These are phyloP conservation scores for Mallateleia sp. DNA, from an alignment of 2,888 invertebrate species.

Conservation along the genomic window DNA sequence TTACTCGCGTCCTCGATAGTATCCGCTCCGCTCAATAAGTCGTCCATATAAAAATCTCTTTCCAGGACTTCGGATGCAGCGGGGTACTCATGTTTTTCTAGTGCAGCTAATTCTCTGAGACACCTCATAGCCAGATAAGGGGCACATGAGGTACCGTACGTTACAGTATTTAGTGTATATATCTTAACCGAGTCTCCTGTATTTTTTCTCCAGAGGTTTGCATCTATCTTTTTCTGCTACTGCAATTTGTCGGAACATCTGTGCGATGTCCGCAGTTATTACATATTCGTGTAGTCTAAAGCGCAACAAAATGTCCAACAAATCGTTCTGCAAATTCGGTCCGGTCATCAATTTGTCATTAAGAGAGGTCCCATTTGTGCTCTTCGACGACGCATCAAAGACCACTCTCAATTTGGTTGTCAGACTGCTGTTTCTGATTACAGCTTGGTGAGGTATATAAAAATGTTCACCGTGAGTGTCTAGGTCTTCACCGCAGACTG, in stretches of 20 bases:
- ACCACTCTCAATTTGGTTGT: conserved; percentile 61
- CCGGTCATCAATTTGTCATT: conserved; percentile 54
- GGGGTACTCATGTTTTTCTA: conserved; percentile 55
- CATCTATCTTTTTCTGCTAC: conserved; percentile 43
- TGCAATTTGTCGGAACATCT: conserved; percentile 57
- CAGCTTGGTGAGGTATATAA: conserved; percentile 73
- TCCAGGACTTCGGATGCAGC: conserved; percentile 59
- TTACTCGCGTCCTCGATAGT: background rate
- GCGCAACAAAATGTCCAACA: conserved; percentile 47
- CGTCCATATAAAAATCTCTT: conserved; percentile 83
- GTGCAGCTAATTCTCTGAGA: conserved; percentile 74
- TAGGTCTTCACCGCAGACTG: background rate
- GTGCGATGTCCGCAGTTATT: conserved; percentile 57
- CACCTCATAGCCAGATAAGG: conserved; percentile 70
- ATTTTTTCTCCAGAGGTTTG: conserved; percentile 56
- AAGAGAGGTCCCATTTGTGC: conserved; percentile 20
- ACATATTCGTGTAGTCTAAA: conserved; percentile 60
- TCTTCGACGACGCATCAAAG: conserved; percentile 60
- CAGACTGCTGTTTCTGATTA: conserved; percentile 40
- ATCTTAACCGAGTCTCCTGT: conserved; percentile 46
- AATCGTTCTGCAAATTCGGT: conserved; percentile 54
- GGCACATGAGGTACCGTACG: background rate
- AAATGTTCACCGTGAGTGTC: background rate
- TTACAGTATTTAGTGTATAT: background rate
- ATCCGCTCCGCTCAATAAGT: conserved; percentile 45